Evolutionary conservation across 2,113 vertebrate species (phyloP), one percentile per base, ranked within the genome.

Genomic region (Formicarius rufipectus): DNA sequence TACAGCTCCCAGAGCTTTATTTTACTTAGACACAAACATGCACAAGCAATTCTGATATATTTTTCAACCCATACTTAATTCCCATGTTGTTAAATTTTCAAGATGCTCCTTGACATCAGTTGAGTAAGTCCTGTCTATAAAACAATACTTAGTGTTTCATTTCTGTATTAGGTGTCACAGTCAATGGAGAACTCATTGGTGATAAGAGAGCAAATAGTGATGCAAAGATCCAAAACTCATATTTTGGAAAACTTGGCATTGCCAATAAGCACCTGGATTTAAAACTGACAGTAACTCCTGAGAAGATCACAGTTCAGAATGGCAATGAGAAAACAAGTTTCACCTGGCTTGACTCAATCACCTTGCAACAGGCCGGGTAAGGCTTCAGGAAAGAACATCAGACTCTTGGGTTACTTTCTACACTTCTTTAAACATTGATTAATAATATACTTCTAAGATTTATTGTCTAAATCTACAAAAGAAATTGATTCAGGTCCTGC

Each of bases 111-210:
- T 82, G 73, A 24, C 7, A 44, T 67, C 14, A 16, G 16, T 47
- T 76, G 58, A 45, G 74, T 18, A 16, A 21, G 16, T 80, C 49
- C 67, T 71, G 14, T 14, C 44, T 42, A 9, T 85, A 40, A 60
- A 82, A 23, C 22, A 63, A 21, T 19, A 17, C 6, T 66, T 80
- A 42, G 68, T 87, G 47, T 74, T 88, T 88, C 25, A 40, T 84
- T 62, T 93, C 58, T 55, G 2, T 49, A 19, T 37, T 79, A 99
- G 99, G 99, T 79, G 97, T 99, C 97, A 97, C 97, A 58, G 98
- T 99, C 40, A 99, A 99, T n/a, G 99, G 99, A 20, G 96, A 99
- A 93, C 98, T 98, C 83, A 99, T 99, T 69, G 99, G 99, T 55
- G 98, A 99, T 69, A 99, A 99, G 97, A 98, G 83, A 92, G 62